Conservation (phyloP, 2,888 invertebrate species). For the Timema podura region DNA sequence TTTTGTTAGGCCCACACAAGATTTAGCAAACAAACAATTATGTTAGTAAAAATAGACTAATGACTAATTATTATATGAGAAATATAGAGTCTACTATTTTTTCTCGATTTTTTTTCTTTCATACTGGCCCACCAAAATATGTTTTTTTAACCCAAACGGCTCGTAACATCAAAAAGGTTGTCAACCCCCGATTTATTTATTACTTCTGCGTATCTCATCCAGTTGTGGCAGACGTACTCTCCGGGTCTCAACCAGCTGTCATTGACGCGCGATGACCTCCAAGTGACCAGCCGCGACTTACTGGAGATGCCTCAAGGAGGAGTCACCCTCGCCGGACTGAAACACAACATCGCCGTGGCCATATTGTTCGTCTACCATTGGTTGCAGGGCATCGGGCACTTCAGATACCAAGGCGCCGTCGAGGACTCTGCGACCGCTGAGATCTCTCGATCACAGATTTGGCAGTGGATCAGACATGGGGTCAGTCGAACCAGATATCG, state of each 20-base stretch:
- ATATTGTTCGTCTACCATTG: conserved; percentile 65
- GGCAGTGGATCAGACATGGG: conserved; percentile 68
- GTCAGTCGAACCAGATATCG: conserved; percentile 41
- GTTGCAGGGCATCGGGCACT: conserved; percentile 64
- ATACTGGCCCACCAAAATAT: too few relatives aligned
- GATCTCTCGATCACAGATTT: conserved; percentile 66
- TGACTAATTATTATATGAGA: too few relatives aligned
- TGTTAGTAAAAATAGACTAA: too few relatives aligned
- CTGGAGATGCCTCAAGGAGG: conserved; percentile 58
- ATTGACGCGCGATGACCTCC: conserved; percentile 42
- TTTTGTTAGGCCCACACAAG: too few relatives aligned
- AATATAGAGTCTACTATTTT: too few relatives aligned
- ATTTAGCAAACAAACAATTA: too few relatives aligned
- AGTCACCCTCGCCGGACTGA: conserved; percentile 58
- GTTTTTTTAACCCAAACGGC: neutral
- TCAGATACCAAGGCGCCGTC: conserved; percentile 58
- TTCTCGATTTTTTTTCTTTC: too few relatives aligned
- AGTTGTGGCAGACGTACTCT: conserved; percentile 52
- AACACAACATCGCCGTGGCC: conserved; percentile 61
- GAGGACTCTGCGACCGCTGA: conserved; percentile 75
- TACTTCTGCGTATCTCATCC: neutral
- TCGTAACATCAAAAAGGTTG: neutral
- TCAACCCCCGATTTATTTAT: neutral
- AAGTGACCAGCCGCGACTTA: conserved; percentile 50
- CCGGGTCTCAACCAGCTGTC: conserved; percentile 52